These are phyloP conservation scores for Melinaea marsaeus DNA, from an alignment of 2,888 invertebrate genomes.

Conservation along the genomic window DNA sequence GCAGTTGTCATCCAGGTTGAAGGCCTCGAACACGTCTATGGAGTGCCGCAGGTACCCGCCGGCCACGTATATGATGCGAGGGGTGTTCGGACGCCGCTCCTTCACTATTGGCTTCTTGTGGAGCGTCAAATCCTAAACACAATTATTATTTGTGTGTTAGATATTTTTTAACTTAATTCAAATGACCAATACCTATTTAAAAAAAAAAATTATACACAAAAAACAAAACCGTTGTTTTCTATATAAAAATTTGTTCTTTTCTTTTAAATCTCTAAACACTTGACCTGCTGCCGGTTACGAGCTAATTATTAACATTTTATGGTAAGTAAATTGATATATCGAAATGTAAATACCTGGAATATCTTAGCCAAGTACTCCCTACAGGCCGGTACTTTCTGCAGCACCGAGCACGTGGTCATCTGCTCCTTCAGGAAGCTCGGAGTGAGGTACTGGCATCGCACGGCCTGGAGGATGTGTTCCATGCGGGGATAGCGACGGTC, in stretches of 20 bases:
- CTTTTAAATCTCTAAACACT: no score
- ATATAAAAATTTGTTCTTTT: no score
- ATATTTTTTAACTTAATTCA: no score
- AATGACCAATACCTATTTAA: no score
- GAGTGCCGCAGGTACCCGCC: slow-evolving; percentile 94
- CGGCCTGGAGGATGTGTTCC: slow-evolving; percentile 91
- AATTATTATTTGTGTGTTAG: no score
- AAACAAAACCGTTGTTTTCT: no score
- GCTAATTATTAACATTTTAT: no score
- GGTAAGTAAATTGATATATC: no score
- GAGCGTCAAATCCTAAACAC: slow-evolving; percentile 85
- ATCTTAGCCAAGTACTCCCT: slow-evolving; percentile 93
- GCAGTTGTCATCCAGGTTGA: slow-evolving; percentile 89
- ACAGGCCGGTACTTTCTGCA: slow-evolving; percentile 92
- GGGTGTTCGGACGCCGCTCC: slow-evolving; percentile 91
- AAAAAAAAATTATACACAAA: no score
- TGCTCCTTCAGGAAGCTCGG: slow-evolving; percentile 94
- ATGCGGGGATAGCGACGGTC: slow-evolving; percentile 90
- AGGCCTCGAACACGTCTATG: slow-evolving; percentile 91
- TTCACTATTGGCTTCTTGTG: slow-evolving; percentile 92
- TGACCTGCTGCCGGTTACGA: no score
- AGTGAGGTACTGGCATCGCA: slow-evolving; percentile 94
- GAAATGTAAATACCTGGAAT: slow-evolving; percentile 79
- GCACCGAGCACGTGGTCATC: slow-evolving; percentile 91
- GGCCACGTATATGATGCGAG: slow-evolving; percentile 92